Evolutionary conservation across 2,113 vertebrate genomes (phyloP).

Genomic region (Neolamprologus brichardi): DNA sequence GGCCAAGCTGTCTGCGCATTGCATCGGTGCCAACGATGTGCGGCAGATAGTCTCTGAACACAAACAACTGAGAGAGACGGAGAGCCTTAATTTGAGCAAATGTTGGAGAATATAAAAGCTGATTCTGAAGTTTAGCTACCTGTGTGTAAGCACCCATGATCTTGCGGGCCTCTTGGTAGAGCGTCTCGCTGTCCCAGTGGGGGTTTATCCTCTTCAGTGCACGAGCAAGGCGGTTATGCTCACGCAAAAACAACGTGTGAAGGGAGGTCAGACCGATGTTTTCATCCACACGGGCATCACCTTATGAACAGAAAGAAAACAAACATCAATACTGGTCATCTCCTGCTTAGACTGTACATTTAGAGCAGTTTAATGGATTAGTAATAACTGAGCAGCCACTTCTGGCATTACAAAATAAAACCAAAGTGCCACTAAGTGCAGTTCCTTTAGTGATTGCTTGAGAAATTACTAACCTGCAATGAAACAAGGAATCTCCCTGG

Average conservation of each 20-base stretch:
- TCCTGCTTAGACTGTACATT: background rate
- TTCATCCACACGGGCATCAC: constrained; percentile 69
- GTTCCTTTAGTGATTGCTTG: background rate
- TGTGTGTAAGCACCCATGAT: constrained; percentile 73
- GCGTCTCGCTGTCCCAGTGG: constrained; percentile 66
- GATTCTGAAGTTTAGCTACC: constrained; percentile 30
- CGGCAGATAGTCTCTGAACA: constrained; percentile 82
- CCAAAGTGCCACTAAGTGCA: background rate
- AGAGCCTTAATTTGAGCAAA: background rate
- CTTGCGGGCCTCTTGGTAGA: constrained; percentile 75
- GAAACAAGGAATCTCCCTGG: constrained; percentile 71
- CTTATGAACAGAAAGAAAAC: constrained; percentile 25
- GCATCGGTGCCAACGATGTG: constrained; percentile 61
- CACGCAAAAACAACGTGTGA: constrained; percentile 73
- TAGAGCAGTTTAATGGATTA: background rate
- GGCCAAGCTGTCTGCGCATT: constrained; percentile 55
- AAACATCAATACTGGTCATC: background rate
- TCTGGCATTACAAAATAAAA: background rate
- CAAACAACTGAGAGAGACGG: constrained; percentile 72
- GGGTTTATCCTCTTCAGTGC: constrained; percentile 61
- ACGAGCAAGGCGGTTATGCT: constrained; percentile 76
- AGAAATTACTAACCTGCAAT: constrained; percentile 58
- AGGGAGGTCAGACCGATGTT: constrained; percentile 68
- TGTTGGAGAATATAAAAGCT: background rate
- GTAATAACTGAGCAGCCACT: background rate